Base-by-base conservation (phyloP, 2,888 invertebrate species). In the Macrosiphum euphorbiae region DNA sequence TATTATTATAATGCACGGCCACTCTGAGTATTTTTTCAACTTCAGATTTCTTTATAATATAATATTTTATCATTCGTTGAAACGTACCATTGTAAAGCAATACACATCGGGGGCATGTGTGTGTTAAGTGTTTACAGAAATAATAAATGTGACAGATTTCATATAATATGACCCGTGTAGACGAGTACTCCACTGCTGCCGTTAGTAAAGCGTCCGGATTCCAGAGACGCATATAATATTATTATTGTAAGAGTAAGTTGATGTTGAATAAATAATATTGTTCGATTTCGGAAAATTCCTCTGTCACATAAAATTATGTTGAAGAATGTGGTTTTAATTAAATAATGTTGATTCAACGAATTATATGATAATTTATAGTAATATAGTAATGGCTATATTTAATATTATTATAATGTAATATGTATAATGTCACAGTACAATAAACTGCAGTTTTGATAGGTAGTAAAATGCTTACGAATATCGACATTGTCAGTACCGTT, bases 81-180 rank as follows among this genome's bases (percentile, higher is more conserved):
- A 78, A 44, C 90, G 90, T 61, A 47, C 89, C 47, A 67, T 90
- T 90, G 90, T 90, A n/a, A 35, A 78, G 78, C 20, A 35, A 78
- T 0, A 35, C 44, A 28, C 78, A 41, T 84, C 91, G 84, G 41
- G 44, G 26, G n/a, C 47, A 78, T 20, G 84, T 52, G 58, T 35
- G 35, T 20, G 78, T 35, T 35, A 2, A 41, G 86, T 91, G 87
- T 92, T 92, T 92, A 92, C 50, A 87, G 87, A 87, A 92, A 92
- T 92, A 92, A 92, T 87, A 92, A 92, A 87, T 41, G 92, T 92
- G 92, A 92, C 92, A 61, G 92, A 87, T 92, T 87, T 92, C 92
- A 41, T 78, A 78, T 35, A 20, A 78, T 67, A 35, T 16, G 16
- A 78, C 52, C 52, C 50, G 35, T 20, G 35, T 58, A 20, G 55